phyloP scores from a whole-genome alignment of 2,113 vertebrate species.

The Psilopogon haemacephalus region DNA sequence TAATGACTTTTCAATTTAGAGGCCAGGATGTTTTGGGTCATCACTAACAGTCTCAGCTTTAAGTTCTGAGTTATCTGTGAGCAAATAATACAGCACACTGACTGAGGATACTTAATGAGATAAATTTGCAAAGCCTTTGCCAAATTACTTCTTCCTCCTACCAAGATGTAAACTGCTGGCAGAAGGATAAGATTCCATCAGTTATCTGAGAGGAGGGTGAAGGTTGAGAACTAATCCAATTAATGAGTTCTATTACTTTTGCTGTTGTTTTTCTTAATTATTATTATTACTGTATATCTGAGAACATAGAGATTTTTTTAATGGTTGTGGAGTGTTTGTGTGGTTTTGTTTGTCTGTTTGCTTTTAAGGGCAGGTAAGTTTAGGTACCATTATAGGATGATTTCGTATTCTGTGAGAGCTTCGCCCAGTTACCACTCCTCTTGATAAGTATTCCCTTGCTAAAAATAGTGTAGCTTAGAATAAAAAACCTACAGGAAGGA shows the following conservation, averaged over 20 bases:
- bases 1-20: too few relatives aligned
- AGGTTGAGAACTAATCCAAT: neutral
- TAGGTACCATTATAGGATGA: neutral
- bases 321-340: neutral
- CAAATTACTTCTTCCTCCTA: neutral
- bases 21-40: neutral
- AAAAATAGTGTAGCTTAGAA: neutral
- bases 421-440: neutral
- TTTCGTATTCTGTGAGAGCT: neutral
- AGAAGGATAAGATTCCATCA: neutral
- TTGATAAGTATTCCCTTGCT: neutral
- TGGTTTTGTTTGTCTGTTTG: accelerated
- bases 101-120: neutral
- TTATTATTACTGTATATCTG: too few relatives aligned
- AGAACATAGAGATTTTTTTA: neutral
- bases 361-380: neutral
- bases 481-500: neutral
- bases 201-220: neutral
- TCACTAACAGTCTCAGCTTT: neutral
- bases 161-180: accelerated
- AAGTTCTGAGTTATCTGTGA: neutral
- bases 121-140: neutral
- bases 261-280: neutral
- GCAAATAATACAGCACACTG: neutral
- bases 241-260: neutral